Conservation (phyloP, 2,797 vertebrate species). For the Muraenolepis orangiensis region DNA sequence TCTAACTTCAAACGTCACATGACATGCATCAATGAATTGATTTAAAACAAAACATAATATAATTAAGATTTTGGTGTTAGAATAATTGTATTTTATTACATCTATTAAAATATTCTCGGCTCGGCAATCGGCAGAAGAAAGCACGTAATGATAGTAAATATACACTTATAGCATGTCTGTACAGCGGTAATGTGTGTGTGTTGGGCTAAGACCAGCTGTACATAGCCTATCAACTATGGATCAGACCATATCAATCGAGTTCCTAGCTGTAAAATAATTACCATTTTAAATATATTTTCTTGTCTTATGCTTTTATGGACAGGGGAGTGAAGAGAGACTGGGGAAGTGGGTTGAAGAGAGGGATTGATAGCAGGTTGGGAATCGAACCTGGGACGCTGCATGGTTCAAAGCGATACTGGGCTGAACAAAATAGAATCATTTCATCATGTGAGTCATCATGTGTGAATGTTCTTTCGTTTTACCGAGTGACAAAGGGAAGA, state of each 20-base stretch:
- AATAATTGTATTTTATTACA: too few relatives aligned
- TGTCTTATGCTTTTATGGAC: background rate
- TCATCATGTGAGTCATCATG: background rate
- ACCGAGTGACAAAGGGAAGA: background rate
- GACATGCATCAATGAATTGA: too few relatives aligned
- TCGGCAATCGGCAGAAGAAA: background rate
- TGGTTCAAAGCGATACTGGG: background rate
- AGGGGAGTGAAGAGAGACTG: background rate
- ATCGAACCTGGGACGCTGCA: background rate
- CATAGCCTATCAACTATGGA: background rate
- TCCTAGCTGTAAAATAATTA: background rate
- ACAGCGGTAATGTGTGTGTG: background rate
- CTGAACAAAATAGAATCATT: background rate
- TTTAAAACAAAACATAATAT: too few relatives aligned
- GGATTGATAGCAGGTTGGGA: background rate
- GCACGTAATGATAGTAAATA: background rate
- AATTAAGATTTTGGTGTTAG: too few relatives aligned
- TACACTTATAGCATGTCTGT: background rate
- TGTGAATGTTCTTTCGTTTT: background rate
- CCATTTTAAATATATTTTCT: background rate
- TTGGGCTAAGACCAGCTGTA: background rate
- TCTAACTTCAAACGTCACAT: too few relatives aligned
- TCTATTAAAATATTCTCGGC: too few relatives aligned
- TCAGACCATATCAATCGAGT: too few relatives aligned
- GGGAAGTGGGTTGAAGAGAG: background rate